Percentiles rank a stretch among this genome's conserved stretches.
phyloP scores from a whole-genome alignment of 1,140 invertebrate species.

The Zeugodacus cucurbitae region DNA sequence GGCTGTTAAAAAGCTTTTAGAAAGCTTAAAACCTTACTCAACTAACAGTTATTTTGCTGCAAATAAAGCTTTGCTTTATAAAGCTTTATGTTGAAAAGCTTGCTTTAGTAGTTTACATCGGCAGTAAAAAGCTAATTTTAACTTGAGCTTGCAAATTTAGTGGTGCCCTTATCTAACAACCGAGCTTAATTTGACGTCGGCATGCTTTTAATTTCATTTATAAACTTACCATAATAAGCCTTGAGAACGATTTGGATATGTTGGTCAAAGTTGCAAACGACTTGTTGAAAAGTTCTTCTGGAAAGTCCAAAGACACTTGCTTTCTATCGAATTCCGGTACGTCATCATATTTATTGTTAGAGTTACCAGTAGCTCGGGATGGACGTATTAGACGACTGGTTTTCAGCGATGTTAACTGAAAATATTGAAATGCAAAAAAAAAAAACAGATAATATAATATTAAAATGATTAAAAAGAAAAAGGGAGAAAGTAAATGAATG shows the following conservation, averaged over 20 bases:
- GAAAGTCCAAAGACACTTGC: conserved; percentile 73
- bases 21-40: no score
- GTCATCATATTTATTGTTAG: conserved; percentile 66
- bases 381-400: conserved; percentile 14
- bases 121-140: not conserved
- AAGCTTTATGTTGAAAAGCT: not conserved
- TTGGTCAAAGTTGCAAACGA: conserved; percentile 78
- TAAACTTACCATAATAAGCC: conserved; percentile 74
- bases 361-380: not conserved
- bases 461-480: no score
- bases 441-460: not conserved
- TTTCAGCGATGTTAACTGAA: not conserved
- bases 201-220: not conserved
- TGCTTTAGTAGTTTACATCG: not conserved
- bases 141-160: not conserved
- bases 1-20: no score
- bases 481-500: not conserved
- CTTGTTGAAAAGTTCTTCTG: conserved; percentile 74
- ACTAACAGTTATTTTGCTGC: no score
- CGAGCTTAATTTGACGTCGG: no score
- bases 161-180: no score
- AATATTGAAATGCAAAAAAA: no score
- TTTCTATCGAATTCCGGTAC: conserved; percentile 77
- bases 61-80: not conserved
- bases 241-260: conserved; percentile 75